phyloP scores from a whole-genome alignment of 1,140 invertebrate species.

The Nilaparvata lugens region DNA sequence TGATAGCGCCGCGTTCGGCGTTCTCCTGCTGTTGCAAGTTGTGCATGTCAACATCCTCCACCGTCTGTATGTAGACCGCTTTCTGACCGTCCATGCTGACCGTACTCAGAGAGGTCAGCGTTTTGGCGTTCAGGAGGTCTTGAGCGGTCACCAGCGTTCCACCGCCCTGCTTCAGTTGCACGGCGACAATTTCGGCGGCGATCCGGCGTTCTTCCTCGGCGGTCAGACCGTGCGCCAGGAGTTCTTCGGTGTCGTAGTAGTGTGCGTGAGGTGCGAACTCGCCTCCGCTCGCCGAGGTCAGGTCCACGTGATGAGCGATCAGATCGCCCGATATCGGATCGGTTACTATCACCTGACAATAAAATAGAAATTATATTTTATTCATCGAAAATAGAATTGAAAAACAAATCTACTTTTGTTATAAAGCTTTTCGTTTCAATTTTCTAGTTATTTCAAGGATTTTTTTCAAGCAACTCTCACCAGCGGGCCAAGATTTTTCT shows the following conservation, averaged over 20 bases:
- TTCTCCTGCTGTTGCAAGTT: constrained; percentile 19
- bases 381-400: too few species aligned
- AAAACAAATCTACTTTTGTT: too few species aligned
- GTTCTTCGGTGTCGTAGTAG: constrained; percentile 40
- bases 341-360: constrained; percentile 35
- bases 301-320: constrained; percentile 39
- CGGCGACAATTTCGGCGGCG: constrained; percentile 41
- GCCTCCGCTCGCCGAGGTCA: constrained; percentile 38
- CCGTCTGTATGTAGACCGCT: constrained; percentile 27
- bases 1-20: constrained; percentile 16
- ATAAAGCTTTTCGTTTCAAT: too few species aligned
- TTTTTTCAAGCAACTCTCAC: too few species aligned
- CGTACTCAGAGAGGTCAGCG: constrained; percentile 19
- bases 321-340: constrained; percentile 37
- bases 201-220: constrained; percentile 42
- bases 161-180: constrained; percentile 39
- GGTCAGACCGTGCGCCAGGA: constrained; percentile 37
- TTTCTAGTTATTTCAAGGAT: too few species aligned
- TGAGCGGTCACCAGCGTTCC: neutral
- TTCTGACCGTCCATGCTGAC: constrained; percentile 20
- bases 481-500: too few species aligned
- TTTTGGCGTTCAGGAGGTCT: constrained; percentile 6
- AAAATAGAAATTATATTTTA: too few species aligned
- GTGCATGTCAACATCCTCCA: constrained; percentile 23
- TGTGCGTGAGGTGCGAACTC: constrained; percentile 37